A percentile compares a stretch with the other conserved stretches of the same genome.
These are phyloP conservation scores for sheep (Ovis aries) DNA, from an alignment of 2,113 vertebrate genomes.

Conservation along the genomic window DNA sequence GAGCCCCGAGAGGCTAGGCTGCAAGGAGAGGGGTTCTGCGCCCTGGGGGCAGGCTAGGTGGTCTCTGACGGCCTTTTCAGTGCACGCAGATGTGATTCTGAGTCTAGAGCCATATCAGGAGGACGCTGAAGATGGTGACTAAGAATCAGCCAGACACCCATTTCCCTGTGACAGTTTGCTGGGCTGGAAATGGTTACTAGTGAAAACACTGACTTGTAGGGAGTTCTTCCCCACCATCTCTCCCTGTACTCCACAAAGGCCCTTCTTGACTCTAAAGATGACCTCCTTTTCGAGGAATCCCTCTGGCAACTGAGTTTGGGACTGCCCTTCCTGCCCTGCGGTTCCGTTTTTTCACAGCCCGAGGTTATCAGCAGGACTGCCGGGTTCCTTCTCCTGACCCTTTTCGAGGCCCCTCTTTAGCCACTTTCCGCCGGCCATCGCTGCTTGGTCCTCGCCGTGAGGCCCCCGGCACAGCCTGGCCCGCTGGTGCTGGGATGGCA, in stretches of 20 bases:
- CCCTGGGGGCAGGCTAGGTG: neutral
- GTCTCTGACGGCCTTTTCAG: neutral
- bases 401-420: neutral
- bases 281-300: neutral
- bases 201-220: neutral
- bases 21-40: neutral
- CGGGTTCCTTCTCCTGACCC: neutral
- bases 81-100: neutral
- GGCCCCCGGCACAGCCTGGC: neutral
- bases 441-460: fast-evolving
- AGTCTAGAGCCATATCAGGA: fast-evolving
- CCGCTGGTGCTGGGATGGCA: neutral
- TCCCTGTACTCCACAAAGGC: neutral
- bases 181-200: neutral
- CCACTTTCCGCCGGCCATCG: neutral
- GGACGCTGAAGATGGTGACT: neutral
- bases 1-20: neutral
- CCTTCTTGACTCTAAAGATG: neutral
- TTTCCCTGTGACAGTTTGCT: neutral
- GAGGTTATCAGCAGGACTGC: neutral
- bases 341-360: neutral
- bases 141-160: neutral
- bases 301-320: neutral
- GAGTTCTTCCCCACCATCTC: neutral
- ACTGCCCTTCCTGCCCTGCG: neutral